Percentiles rank a stretch among this genome's conserved stretches.
Evolutionary conservation across 2,113 vertebrate species (phyloP).

Genomic region (Syngnathus scovelli): DNA sequence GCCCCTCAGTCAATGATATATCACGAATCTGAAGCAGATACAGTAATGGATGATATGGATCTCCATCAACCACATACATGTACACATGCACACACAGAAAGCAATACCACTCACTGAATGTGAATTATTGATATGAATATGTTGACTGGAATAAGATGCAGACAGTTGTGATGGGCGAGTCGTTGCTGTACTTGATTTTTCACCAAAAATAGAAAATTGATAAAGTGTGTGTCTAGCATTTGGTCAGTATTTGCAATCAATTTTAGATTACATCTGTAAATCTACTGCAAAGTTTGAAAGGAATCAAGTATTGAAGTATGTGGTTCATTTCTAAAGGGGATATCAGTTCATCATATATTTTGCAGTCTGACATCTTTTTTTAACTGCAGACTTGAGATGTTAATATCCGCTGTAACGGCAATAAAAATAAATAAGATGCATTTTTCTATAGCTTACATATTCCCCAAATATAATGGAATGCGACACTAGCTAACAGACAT

Average conservation of each 20-base stretch:
- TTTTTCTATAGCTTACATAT: neutral
- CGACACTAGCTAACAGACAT: neutral
- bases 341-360: neutral
- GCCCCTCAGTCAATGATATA: slow-evolving; percentile 64
- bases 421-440: neutral
- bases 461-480: neutral
- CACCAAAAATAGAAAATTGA: no score
- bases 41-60: slow-evolving; percentile 19
- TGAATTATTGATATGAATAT: slow-evolving; percentile 72
- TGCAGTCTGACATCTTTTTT: neutral
- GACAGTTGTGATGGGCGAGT: slow-evolving; percentile 46
- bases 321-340: neutral
- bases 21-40: neutral
- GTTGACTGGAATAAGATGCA: slow-evolving; percentile 61
- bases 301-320: neutral
- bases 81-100: slow-evolving; percentile 1
- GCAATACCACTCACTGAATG: slow-evolving; percentile 40
- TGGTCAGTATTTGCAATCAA: no score
- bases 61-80: slow-evolving; percentile 36
- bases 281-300: neutral
- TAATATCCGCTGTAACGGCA: no score
- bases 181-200: slow-evolving; percentile 49
- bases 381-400: neutral
- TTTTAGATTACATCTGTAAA: neutral
- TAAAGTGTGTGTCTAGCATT: no score